Base-by-base conservation (phyloP, 1,140 invertebrate species). In the Propsilocerus akamusi region DNA sequence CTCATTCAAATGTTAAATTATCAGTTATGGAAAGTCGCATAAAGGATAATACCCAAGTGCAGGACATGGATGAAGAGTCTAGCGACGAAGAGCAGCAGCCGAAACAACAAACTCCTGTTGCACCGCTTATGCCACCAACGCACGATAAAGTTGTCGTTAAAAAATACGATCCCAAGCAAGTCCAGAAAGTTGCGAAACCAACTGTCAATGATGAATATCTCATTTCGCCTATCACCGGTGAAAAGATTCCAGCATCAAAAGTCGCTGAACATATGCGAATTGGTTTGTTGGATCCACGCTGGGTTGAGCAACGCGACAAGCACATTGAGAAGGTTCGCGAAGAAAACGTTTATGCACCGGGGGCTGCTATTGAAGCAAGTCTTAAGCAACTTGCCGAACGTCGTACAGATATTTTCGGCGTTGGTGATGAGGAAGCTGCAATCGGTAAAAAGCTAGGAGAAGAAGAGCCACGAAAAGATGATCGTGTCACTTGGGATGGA, bases 361-460 rank as follows among this genome's bases (percentile, higher is more conserved):
- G 88, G 20, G 80, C 88, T 22, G 88, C 91, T 17, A 97, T 99
- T 58, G 91, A 96, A 56, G 89, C 83, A 10, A 96, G 87, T 63
- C 77, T 99, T 57, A 97, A 96, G 63, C 82, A 94, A 59, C 71
- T 99, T 54, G 96, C 95, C 0, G 95, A 99, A 62, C 77, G 95
- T 56, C 89, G 97, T 84, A 97, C 96, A 3, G 97, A 99, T 78
- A 99, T 99, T 68, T 99, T 99, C 65, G 97, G 97, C 73, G 85
- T 91, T 51, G 96, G 95, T 53, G 89, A 91, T 59, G 94, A 98
- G 66, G 96, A 99, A 74, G 97, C 95, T 0, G 87, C 90, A 2
- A 99, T 99, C 65, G 96, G 96, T 77, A 94, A 96, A 69, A 99
- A 99, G 68, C 91, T 97, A 55, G 96, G 96, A 7, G 93, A 97